Evolutionary conservation across 2,888 invertebrate genomes (phyloP).

Genomic region (Habrosyne pyritoides): DNA sequence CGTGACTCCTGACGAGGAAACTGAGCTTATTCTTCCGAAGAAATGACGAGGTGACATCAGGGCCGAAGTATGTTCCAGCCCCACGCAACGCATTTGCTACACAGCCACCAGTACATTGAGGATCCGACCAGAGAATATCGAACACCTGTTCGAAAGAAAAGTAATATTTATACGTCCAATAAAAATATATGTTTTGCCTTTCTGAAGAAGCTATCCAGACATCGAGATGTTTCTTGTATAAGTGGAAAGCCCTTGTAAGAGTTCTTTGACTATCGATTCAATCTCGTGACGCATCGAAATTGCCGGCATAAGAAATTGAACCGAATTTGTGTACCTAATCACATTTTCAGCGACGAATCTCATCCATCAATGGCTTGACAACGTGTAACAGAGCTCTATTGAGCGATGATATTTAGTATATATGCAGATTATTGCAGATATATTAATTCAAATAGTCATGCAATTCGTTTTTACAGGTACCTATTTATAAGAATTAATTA

Average conservation of each 20-base stretch:
- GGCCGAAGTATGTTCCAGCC: constrained; percentile 96
- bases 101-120: constrained; percentile 90
- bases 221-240: neutral
- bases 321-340: neutral
- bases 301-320: neutral
- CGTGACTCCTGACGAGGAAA: constrained; percentile 94
- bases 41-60: constrained; percentile 92
- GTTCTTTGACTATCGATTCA: constrained; percentile 6
- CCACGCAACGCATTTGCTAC: constrained; percentile 93
- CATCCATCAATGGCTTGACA: constrained; percentile 3
- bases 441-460: neutral
- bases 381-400: constrained; percentile 1
- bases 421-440: neutral
- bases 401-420: neutral
- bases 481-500: too few species aligned
- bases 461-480: too few species aligned
- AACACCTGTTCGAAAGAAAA: constrained; percentile 93
- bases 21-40: constrained; percentile 90
- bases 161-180: constrained; percentile 12
- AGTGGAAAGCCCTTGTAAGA: neutral
- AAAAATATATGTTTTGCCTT: neutral
- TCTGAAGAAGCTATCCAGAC: neutral
- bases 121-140: constrained; percentile 97
- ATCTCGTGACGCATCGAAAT: constrained; percentile 1
- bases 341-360: constrained; percentile 4